Conservation (phyloP, 2,888 invertebrate genomes). For the Bembecia ichneumoniformis region DNA sequence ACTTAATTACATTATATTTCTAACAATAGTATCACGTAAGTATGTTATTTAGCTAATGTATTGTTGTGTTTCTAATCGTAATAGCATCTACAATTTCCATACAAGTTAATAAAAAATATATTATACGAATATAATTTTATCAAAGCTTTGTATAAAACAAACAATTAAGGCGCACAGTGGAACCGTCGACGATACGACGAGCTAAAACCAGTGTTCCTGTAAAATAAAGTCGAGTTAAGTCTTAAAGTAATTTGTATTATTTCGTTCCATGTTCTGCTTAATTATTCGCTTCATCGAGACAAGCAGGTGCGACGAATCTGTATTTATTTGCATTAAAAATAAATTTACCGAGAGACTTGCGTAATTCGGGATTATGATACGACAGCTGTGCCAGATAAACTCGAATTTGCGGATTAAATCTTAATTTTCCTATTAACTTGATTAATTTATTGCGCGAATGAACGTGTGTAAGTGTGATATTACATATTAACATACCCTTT, state of each 20-base stretch:
- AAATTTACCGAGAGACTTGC: conserved; percentile 55
- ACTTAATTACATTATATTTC: too few relatives aligned
- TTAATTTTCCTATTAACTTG: conserved; percentile 50
- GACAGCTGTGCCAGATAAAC: conserved; percentile 58
- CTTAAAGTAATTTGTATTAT: conserved; percentile 62
- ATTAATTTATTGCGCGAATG: conserved; percentile 24
- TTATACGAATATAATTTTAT: too few relatives aligned
- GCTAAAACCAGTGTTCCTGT: conserved; percentile 15
- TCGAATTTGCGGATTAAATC: conserved; percentile 53
- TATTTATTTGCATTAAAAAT: conserved; percentile 70
- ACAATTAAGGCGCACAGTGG: not conserved
- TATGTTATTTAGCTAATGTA: too few relatives aligned
- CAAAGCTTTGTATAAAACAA: too few relatives aligned
- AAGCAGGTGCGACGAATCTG: conserved; percentile 65
- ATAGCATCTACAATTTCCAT: too few relatives aligned
- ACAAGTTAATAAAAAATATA: too few relatives aligned
- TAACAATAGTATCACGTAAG: too few relatives aligned
- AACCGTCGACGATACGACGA: not conserved
- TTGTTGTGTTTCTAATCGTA: too few relatives aligned
- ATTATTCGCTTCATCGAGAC: conserved; percentile 60
- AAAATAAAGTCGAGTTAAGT: conserved; percentile 54
- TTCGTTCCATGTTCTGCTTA: conserved; percentile 60
- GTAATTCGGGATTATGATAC: conserved; percentile 59
- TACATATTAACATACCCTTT: too few relatives aligned
- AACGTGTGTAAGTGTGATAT: not conserved